Conservation (phyloP, 2,113 vertebrate genomes). For the human (Homo sapiens) region GRCh38 chr6:40599501-40600000, state of each 20-base stretch:
- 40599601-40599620: background rate
- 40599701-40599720: background rate
- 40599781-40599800: background rate
- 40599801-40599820: background rate
- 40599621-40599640: background rate
- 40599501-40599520: conserved; percentile 41
- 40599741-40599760: background rate
- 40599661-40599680: background rate
- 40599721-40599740: background rate
- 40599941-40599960: background rate
- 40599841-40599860: fast-evolving
- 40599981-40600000: background rate
- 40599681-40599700: background rate
- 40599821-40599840: fast-evolving
- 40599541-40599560: background rate
- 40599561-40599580: background rate
- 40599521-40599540: conserved; percentile 20
- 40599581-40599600: conserved; percentile 46
- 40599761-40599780: background rate
- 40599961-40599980: background rate
- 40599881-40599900: background rate
- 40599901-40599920: too few relatives aligned
- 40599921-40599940: background rate
- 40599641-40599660: background rate
- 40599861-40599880: fast-evolving